phyloP scores from a whole-genome alignment of 2,888 invertebrate species.

The Anthoptus insignis region DNA sequence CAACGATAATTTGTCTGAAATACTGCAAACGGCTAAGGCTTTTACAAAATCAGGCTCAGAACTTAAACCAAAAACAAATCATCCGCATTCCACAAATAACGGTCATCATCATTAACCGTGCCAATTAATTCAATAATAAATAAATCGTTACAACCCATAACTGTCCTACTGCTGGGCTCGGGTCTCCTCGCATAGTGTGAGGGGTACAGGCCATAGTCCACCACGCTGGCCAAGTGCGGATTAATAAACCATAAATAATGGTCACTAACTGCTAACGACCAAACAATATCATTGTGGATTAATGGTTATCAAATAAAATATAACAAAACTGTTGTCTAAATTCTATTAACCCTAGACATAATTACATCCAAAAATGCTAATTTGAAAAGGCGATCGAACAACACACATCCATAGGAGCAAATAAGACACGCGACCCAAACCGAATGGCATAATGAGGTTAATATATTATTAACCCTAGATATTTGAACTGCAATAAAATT shows the following conservation, averaged over 20 bases:
- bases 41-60: constrained; percentile 43
- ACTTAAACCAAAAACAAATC: constrained; percentile 5
- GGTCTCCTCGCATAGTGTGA: too few species aligned
- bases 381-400: background rate
- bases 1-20: constrained; percentile 42
- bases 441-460: too few species aligned
- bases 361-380: background rate
- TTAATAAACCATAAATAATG: constrained; percentile 37
- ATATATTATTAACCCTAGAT: too few species aligned
- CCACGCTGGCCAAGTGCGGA: constrained; percentile 26
- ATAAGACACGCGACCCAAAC: constrained; percentile 20
- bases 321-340: background rate
- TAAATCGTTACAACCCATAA: too few species aligned
- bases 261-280: constrained; percentile 41
- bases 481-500: constrained; percentile 2
- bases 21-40: constrained; percentile 46
- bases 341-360: background rate
- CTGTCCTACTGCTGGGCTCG: too few species aligned
- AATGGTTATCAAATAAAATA: constrained; percentile 3
- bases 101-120: too few species aligned
- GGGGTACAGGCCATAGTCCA: background rate
- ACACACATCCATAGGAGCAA: background rate
- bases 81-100: too few species aligned
- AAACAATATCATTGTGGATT: constrained; percentile 39
- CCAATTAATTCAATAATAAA: too few species aligned